phyloP scores from a whole-genome alignment of 2,888 invertebrate genomes.

The Xestia sexstrigata region DNA sequence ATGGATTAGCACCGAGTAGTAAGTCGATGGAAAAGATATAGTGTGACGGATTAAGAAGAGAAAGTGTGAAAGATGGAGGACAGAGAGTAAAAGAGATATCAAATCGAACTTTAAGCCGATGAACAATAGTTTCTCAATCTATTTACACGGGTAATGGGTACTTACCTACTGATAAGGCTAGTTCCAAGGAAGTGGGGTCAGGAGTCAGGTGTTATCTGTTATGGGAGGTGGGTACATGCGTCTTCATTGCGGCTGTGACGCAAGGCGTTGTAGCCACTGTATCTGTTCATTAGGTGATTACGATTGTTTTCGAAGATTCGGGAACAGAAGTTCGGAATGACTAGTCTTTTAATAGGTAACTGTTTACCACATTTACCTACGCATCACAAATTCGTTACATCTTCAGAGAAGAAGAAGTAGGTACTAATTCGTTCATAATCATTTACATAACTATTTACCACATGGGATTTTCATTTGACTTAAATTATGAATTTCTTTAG shows the following conservation, averaged over 20 bases:
- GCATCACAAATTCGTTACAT: not conserved
- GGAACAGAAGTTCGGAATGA: not conserved
- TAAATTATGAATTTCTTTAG: not conserved
- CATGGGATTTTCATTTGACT: not conserved
- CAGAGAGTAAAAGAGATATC: not conserved
- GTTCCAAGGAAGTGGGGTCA: slow-evolving; percentile 73
- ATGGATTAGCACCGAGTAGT: not conserved
- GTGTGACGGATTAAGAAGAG: not conserved
- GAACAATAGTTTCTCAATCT: slow-evolving; percentile 33
- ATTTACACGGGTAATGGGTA: slow-evolving; percentile 51
- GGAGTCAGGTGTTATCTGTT: slow-evolving; percentile 62
- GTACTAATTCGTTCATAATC: not conserved
- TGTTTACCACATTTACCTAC: not conserved
- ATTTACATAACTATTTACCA: not conserved
- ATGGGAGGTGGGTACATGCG: slow-evolving; percentile 52
- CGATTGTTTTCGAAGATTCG: slow-evolving; percentile 9
- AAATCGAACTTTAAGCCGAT: slow-evolving; percentile 6
- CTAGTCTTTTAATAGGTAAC: not conserved
- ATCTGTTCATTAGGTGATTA: slow-evolving; percentile 39
- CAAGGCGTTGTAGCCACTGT: slow-evolving; percentile 26
- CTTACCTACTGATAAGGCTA: slow-evolving; percentile 53
- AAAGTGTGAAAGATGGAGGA: not conserved
- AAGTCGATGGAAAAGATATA: not conserved
- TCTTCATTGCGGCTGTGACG: slow-evolving; percentile 52
- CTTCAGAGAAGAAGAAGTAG: not conserved